Percentiles rank a stretch among this genome's conserved stretches.
Conservation (phyloP, 2,888 invertebrate species). For the Lepidonotus clava region DNA sequence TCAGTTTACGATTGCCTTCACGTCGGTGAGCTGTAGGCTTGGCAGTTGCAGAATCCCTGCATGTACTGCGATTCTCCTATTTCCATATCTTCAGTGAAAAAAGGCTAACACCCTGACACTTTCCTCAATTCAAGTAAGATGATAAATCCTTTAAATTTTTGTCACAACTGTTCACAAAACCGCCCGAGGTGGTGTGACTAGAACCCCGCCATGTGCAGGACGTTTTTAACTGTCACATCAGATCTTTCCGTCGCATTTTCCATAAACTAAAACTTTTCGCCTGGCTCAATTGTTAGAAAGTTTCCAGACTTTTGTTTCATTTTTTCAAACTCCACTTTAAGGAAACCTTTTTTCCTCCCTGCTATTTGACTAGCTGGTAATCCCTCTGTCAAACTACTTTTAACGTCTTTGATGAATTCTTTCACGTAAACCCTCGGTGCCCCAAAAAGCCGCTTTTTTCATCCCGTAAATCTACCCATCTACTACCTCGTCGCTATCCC, state of each 20-base stretch:
- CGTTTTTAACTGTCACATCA: not conserved
- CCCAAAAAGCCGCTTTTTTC: not conserved
- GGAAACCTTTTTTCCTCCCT: not conserved
- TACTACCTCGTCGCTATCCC: not conserved
- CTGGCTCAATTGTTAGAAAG: conserved; percentile 11
- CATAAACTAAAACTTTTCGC: conserved; percentile 1
- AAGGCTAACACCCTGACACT: too few species aligned
- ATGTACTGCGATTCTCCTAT: too few species aligned
- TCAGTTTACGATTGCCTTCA: too few species aligned
- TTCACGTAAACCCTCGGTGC: conserved; percentile 1
- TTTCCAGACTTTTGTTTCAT: not conserved
- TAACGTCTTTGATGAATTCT: conserved; percentile 29
- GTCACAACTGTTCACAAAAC: too few species aligned
- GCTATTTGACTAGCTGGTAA: conserved; percentile 30
- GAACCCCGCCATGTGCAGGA: too few species aligned
- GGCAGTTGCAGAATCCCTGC: too few species aligned
- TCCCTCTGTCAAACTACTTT: not conserved
- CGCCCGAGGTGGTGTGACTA: too few species aligned
- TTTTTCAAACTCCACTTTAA: not conserved
- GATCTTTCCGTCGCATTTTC: not conserved
- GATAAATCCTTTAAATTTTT: too few species aligned
- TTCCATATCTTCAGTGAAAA: too few species aligned
- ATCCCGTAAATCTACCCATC: conserved; percentile 43
- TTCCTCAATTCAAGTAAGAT: too few species aligned
- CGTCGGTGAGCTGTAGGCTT: too few species aligned